These are phyloP conservation scores for Ophion ellenae DNA, from an alignment of 2,888 invertebrate genomes.

Conservation along the genomic window DNA sequence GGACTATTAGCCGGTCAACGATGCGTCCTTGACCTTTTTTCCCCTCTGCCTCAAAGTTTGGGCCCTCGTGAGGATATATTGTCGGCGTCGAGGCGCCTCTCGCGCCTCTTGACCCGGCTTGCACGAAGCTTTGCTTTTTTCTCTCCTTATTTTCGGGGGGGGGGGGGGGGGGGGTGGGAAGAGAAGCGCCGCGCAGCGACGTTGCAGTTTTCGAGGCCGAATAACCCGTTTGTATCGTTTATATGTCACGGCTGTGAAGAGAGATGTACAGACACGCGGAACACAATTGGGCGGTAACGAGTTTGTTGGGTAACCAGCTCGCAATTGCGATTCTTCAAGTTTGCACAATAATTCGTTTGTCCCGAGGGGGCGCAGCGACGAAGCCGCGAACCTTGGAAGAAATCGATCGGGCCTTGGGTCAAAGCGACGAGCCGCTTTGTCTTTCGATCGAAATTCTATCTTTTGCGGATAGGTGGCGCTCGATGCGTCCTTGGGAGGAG, in stretches of 20 bases:
- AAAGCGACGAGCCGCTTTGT: background rate
- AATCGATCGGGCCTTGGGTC: no score
- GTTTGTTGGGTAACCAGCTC: background rate
- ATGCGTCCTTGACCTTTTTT: slow-evolving; percentile 57
- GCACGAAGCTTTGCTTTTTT: no score
- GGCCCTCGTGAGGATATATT: slow-evolving; percentile 18
- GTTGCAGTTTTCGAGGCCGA: slow-evolving; percentile 5
- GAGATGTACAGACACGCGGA: background rate
- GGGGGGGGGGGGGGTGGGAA: background rate
- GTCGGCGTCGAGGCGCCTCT: background rate
- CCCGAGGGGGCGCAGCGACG: background rate
- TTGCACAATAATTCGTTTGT: background rate
- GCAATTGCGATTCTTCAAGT: slow-evolving; percentile 9
- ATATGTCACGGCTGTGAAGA: slow-evolving; percentile 28
- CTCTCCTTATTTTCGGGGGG: background rate
- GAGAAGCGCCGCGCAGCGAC: background rate
- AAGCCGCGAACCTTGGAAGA: background rate
- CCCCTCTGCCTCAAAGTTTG: background rate
- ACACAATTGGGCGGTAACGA: slow-evolving; percentile 18
- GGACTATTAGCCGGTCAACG: slow-evolving; percentile 55
- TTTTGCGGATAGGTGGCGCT: no score
- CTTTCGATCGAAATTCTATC: background rate
- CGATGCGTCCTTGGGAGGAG: no score
- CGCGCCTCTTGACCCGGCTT: no score
- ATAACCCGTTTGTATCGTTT: slow-evolving; percentile 28